A percentile compares a stretch with the other conserved stretches of the same genome.
Evolutionary conservation across 1,140 invertebrate species (phyloP).

Genomic region (Triops cancriformis): DNA sequence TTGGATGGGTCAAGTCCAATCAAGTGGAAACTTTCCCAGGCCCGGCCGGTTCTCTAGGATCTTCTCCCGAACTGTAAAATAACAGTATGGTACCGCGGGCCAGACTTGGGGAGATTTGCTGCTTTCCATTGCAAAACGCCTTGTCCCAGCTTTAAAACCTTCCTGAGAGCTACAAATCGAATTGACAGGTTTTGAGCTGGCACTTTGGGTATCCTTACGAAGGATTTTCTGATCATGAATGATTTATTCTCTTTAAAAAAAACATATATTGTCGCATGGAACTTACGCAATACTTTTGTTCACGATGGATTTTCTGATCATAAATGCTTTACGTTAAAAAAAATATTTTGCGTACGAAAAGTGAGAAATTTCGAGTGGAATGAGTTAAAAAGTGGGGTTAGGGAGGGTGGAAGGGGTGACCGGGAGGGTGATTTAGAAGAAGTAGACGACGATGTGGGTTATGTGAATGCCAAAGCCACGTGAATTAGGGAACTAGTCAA

Average conservation of each 20-base stretch:
- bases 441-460: too few species aligned
- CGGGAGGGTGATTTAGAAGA: too few species aligned
- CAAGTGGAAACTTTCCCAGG: conserved; percentile 8
- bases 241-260: too few species aligned
- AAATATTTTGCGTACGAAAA: too few species aligned
- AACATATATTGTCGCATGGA: too few species aligned
- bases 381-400: background rate
- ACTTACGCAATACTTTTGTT: too few species aligned
- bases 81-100: background rate
- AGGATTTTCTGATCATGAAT: too few species aligned
- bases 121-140: background rate
- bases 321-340: too few species aligned
- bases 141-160: background rate
- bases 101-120: background rate
- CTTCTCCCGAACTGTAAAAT: too few species aligned
- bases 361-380: too few species aligned
- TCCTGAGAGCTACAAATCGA: background rate
- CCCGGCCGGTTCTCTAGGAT: too few species aligned
- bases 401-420: background rate
- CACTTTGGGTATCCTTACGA: background rate
- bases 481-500: background rate
- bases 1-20: background rate
- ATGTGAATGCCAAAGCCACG: background rate
- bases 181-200: background rate
- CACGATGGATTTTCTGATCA: too few species aligned